These are phyloP conservation scores for Drosophila parvula DNA, from an alignment of 1,140 invertebrate species.

Conservation along the genomic window DNA sequence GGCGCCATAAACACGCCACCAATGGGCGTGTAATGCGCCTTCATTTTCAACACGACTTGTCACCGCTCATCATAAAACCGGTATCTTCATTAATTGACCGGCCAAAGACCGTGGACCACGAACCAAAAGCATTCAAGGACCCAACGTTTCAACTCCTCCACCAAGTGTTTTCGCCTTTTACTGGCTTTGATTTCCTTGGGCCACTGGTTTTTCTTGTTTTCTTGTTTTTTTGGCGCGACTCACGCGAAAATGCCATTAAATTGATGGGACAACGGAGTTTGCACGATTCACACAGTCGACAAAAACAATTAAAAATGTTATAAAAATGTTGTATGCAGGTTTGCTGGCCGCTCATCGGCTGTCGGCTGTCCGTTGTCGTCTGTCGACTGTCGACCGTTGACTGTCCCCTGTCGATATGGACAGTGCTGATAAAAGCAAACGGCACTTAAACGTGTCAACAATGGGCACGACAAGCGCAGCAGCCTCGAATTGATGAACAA, in stretches of 20 bases:
- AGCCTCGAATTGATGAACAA: conserved; percentile 67
- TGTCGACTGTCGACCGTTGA: conserved; percentile 13
- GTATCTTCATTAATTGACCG: conserved; percentile 78
- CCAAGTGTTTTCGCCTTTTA: conserved; percentile 25
- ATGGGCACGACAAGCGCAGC: conserved; percentile 74
- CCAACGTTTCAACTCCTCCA: background rate
- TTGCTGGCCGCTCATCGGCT: conserved; percentile 25
- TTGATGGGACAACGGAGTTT: conserved; percentile 62
- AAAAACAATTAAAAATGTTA: conserved; percentile 82
- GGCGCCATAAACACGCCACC: conserved; percentile 69
- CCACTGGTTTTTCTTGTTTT: background rate
- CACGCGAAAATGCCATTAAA: conserved; percentile 80
- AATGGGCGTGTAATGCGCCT: conserved; percentile 66
- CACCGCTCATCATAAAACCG: conserved; percentile 78
- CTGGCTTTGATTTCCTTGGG: conserved; percentile 64
- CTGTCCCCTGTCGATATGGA: conserved; percentile 55
- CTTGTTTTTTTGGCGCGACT: conserved; percentile 25
- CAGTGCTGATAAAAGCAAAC: conserved; percentile 78
- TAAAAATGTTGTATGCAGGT: conserved; percentile 80
- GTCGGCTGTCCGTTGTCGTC: conserved; percentile 5
- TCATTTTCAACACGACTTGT: conserved; percentile 71
- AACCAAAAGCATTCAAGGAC: conserved; percentile 2
- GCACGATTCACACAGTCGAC: conserved; percentile 69
- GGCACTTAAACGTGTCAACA: conserved; percentile 82
- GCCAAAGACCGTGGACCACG: background rate